These are phyloP conservation scores for Actinernus sp. DNA, from an alignment of 92 coral and sea anemone genomes.

Conservation along the genomic window DNA sequence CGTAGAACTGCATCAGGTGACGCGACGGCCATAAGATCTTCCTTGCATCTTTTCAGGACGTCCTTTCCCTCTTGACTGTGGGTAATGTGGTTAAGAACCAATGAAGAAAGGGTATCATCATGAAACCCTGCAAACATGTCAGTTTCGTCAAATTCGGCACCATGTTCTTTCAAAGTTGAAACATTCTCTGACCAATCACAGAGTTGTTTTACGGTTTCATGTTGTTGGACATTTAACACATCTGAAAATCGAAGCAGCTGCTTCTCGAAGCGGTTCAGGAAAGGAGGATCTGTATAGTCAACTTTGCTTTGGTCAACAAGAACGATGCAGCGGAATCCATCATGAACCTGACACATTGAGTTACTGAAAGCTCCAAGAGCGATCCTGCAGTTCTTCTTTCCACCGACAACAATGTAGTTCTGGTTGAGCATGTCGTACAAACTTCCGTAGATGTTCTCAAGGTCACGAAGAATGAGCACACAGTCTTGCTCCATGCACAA, in stretches of 20 bases:
- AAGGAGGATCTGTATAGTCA: constrained; percentile 94
- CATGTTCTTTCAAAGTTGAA: constrained; percentile 52
- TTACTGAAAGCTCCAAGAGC: constrained; percentile 98
- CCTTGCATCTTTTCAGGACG: constrained; percentile 78
- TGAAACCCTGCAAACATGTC: constrained; percentile 95
- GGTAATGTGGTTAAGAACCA: constrained; percentile 75
- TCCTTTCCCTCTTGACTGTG: constrained; percentile 16
- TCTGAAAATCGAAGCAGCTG: constrained; percentile 95
- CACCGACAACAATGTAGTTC: constrained; percentile 95
- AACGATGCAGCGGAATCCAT: constrained; percentile 95
- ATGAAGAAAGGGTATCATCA: constrained; percentile 89
- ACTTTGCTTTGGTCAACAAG: constrained; percentile 89
- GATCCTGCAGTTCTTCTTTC: constrained; percentile 93
- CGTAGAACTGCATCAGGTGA: constrained; percentile 94
- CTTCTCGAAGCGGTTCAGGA: constrained; percentile 96
- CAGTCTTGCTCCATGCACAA: constrained; percentile 97
- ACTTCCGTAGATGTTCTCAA: constrained; percentile 97
- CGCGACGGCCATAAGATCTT: constrained; percentile 85
- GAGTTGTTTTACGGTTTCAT: constrained; percentile 53
- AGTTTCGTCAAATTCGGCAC: constrained; percentile 65
- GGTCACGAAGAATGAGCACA: constrained; percentile 88
- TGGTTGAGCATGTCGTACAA: constrained; percentile 98
- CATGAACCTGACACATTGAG: constrained; percentile 98
- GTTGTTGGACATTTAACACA: constrained; percentile 61
- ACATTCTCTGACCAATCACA: constrained; percentile 67